Evolutionary conservation across 2,888 invertebrate genomes (phyloP), one percentile per base, ranked within the genome.

Genomic region (Dynastes tityus): DNA sequence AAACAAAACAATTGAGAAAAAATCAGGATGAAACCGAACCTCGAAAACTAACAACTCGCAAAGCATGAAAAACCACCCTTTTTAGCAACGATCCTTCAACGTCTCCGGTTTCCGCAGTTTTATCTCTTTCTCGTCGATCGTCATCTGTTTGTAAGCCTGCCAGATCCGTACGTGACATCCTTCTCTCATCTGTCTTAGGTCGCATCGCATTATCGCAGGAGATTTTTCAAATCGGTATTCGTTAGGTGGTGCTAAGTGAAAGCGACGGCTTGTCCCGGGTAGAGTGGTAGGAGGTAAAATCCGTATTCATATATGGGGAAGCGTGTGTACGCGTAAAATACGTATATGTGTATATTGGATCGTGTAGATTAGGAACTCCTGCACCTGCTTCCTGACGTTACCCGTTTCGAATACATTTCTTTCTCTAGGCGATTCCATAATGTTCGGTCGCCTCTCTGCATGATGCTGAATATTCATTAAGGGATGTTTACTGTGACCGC

Each of bases 81-180:
- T 51, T 58, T 68, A n/a, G 6, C 29, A 37, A 80, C 81, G 83
- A 85, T 85, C 83, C 83, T 84, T 85, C 84, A 85, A 84, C 79
- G 84, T 85, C 84, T 80, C 82, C 81, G 81, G 82, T 82, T 84
- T 85, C 84, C 84, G 84, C 83, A 83, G 81, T 81, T 83, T 83
- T 84, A 84, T 85, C 84, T 79, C 75, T 11, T 76, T 70, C 68
- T 65, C 76, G 40, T 79, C 84, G 84, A 85, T 85, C 85, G 85
- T 83, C 83, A 84, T 84, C 84, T 84, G 86, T 83, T 83, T 82
- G 82, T 84, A 85, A 85, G 84, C 83, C 82, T 76, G 79, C 80
- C 78, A 81, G 83, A 83, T 84, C 84, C 83, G 82, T 81, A 82
- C 82, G 83, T 85, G 87, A 87, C 87, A 87, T 87, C 87, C 86